Percentiles rank a stretch among this genome's conserved stretches.
Conservation (phyloP, 2,888 invertebrate species). For the Tetragonula carbonaria region DNA sequence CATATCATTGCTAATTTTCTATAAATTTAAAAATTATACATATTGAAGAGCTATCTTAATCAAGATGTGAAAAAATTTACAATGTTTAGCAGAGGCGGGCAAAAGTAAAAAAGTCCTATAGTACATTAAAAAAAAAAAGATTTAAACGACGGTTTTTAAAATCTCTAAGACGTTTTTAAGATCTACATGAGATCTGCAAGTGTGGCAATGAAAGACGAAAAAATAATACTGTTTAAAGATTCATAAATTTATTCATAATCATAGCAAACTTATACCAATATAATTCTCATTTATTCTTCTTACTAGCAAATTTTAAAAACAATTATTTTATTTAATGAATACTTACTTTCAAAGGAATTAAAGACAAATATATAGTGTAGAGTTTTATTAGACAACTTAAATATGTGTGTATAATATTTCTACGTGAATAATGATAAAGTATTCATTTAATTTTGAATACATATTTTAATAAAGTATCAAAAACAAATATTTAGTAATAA, state of each 20-base stretch:
- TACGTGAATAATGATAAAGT: not conserved
- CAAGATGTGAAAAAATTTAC: conserved; percentile 8
- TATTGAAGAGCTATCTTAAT: conserved; percentile 47
- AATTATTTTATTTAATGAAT: conserved; percentile 8
- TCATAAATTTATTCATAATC: conserved; percentile 10
- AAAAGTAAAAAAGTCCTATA: not conserved
- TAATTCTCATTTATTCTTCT: not conserved
- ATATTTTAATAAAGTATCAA: conserved; percentile 11
- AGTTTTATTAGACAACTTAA: conserved; percentile 6
- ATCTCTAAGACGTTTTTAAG: not conserved
- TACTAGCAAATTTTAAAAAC: not conserved
- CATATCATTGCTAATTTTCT: conserved; percentile 64
- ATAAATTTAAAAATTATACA: conserved; percentile 71
- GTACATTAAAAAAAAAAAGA: not conserved
- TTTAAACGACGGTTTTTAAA: conserved; percentile 6
- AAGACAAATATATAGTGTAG: not conserved
- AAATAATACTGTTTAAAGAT: conserved; percentile 3
- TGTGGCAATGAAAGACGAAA: not conserved
- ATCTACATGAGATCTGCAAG: not conserved
- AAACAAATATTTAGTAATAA: conserved; percentile 3
- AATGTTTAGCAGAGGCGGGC: conserved; percentile 37
- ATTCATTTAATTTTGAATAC: conserved; percentile 17
- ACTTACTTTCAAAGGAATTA: not conserved
- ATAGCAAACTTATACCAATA: not conserved
- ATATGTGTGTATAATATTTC: conserved; percentile 10